phyloP scores from a whole-genome alignment of 2,113 vertebrate genomes.

The human region DNA sequence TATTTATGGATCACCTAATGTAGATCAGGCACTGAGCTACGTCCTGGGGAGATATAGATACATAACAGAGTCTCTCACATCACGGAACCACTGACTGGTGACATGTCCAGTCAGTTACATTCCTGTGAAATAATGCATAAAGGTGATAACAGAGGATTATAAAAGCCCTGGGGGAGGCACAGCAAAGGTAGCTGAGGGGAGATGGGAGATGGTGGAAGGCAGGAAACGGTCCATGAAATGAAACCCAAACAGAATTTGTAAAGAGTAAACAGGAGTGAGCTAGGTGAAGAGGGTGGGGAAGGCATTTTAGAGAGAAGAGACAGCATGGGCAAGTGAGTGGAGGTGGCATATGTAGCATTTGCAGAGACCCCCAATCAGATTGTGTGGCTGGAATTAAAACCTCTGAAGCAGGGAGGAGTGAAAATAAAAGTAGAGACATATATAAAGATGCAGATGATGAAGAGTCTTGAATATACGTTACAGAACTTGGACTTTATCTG shows the following conservation, averaged over 20 bases:
- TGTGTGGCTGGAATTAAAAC: background rate
- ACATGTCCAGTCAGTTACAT: background rate
- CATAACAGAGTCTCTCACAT: background rate
- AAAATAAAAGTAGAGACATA: background rate
- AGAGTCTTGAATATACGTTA: background rate
- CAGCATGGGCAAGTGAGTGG: accelerated
- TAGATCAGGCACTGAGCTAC: background rate
- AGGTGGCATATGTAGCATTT: background rate
- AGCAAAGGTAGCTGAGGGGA: background rate
- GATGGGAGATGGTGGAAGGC: background rate
- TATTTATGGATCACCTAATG: background rate
- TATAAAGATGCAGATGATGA: background rate
- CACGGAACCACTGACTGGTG: background rate
- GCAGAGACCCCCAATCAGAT: background rate
- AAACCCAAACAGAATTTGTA: background rate
- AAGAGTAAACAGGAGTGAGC: background rate
- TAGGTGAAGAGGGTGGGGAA: background rate
- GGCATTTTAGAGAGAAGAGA: background rate
- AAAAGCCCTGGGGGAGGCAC: background rate
- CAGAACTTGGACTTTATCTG: background rate
- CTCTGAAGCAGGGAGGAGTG: background rate
- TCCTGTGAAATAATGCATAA: background rate
- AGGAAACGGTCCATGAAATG: background rate
- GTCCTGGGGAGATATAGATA: background rate
- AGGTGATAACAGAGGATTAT: background rate